Evolutionary conservation across 2,888 invertebrate species (phyloP).

Genomic region (Heteromurus nitidus): DNA sequence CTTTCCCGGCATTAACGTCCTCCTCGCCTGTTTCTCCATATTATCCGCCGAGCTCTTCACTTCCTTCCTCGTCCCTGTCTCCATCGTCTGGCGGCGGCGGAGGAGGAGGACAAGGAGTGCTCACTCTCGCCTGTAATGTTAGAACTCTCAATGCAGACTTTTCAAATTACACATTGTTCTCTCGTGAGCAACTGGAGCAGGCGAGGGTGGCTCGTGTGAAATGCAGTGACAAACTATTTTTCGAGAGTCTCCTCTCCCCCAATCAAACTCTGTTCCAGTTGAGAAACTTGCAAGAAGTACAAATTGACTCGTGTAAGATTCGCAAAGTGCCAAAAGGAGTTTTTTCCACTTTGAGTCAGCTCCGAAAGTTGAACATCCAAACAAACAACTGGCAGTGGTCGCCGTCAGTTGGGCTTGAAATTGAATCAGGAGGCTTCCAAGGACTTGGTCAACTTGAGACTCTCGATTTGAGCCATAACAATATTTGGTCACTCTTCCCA

Average conservation of each 20-base stretch:
- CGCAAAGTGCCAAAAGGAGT: constrained; percentile 72
- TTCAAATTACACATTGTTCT: constrained; percentile 66
- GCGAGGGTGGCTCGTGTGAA: constrained; percentile 80
- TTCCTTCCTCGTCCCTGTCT: constrained; percentile 32
- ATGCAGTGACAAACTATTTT: constrained; percentile 86
- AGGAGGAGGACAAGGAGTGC: constrained; percentile 19
- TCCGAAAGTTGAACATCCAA: constrained; percentile 84
- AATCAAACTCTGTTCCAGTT: constrained; percentile 76
- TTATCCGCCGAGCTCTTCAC: constrained; percentile 33
- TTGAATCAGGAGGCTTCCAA: constrained; percentile 83
- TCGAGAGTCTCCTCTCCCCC: constrained; percentile 85
- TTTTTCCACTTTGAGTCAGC: constrained; percentile 70
- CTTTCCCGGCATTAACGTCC: constrained; percentile 42
- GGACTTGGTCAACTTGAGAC: constrained; percentile 85
- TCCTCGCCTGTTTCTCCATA: constrained; percentile 27
- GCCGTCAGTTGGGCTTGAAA: constrained; percentile 82
- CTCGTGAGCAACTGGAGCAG: constrained; percentile 66
- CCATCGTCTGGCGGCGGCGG: constrained; percentile 4
- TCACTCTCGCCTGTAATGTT: constrained; percentile 63
- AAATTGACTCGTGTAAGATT: constrained; percentile 75
- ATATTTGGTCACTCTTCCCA: constrained; percentile 84
- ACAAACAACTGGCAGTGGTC: constrained; percentile 90
- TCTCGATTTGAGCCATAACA: constrained; percentile 86
- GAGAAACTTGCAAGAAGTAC: constrained; percentile 74
- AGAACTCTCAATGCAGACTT: constrained; percentile 70